Evolutionary conservation across 2,797 vertebrate genomes (phyloP).

Genomic region (Orientallactaga sibirica): DNA sequence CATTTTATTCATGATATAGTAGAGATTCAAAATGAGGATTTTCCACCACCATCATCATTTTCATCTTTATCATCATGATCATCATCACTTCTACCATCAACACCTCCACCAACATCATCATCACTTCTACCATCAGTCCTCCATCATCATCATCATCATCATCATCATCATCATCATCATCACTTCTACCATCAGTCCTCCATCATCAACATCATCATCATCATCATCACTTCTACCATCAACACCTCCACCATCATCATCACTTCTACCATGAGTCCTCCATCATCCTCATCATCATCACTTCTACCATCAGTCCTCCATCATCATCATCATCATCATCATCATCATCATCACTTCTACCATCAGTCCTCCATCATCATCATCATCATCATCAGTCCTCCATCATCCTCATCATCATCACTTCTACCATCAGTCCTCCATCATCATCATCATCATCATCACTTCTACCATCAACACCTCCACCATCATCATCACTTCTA

Average conservation of each 20-base stretch:
- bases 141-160: not conserved
- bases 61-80: not conserved
- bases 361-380: not conserved
- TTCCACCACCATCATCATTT: not conserved
- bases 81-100: too few relatives aligned
- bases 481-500: too few relatives aligned
- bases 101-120: not conserved
- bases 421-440: too few relatives aligned
- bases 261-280: accelerated
- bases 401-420: too few relatives aligned
- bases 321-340: too few relatives aligned
- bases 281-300: accelerated
- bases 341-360: not conserved
- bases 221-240: not conserved
- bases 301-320: not conserved
- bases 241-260: too few relatives aligned
- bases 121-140: too few relatives aligned
- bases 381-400: not conserved
- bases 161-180: not conserved
- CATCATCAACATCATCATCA: not conserved
- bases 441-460: not conserved
- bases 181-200: too few relatives aligned
- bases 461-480: too few relatives aligned
- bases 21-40: not conserved
- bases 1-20: accelerated